These are phyloP conservation scores for Tamias sibiricus DNA, from an alignment of 2,113 vertebrate species.

Conservation along the genomic window DNA sequence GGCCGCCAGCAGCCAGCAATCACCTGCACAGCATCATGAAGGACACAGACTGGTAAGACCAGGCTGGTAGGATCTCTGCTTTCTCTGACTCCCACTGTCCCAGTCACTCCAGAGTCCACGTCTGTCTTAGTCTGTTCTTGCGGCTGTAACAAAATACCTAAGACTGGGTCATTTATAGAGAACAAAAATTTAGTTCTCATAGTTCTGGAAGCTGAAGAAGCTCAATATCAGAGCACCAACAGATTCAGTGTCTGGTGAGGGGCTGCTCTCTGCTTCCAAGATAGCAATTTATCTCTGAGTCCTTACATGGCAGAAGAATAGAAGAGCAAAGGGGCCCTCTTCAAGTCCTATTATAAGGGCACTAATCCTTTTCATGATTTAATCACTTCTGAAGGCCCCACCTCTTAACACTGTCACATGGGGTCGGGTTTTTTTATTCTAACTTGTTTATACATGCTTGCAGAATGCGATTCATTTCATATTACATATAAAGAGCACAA, in stretches of 20 bases:
- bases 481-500: too few species aligned
- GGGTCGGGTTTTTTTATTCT: too few species aligned
- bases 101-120: accelerated
- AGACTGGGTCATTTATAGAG: not conserved
- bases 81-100: too few species aligned
- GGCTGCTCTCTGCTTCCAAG: not conserved
- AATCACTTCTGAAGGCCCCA: too few species aligned
- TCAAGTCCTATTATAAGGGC: not conserved
- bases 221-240: not conserved
- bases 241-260: not conserved
- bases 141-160: not conserved
- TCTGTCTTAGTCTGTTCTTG: not conserved
- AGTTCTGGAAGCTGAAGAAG: not conserved
- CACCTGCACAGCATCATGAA: slow-evolving; percentile 74
- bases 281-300: not conserved
- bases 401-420: not conserved
- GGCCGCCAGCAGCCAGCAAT: slow-evolving; percentile 90
- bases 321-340: not conserved
- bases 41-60: not conserved
- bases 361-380: not conserved
- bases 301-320: not conserved
- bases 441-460: too few species aligned
- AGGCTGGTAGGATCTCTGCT: not conserved
- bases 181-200: not conserved
- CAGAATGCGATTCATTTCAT: too few species aligned